Base-by-base conservation (phyloP, 2,113 vertebrate genomes). In the Psilopogon haemacephalus region DNA sequence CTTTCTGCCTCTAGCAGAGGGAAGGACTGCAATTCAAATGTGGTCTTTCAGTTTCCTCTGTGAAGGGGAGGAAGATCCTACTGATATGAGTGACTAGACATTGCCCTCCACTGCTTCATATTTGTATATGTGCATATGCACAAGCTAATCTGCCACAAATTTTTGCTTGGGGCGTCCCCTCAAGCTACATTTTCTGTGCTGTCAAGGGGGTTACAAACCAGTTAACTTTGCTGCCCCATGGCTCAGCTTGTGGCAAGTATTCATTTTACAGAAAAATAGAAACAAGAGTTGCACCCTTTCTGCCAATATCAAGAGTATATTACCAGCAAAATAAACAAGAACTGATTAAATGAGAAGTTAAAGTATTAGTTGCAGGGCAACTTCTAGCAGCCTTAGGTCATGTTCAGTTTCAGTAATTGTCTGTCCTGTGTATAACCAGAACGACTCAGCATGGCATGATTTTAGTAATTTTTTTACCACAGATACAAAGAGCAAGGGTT, bases 401-500 rank as follows among this genome's bases (percentile, higher is more conserved):
- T 4, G 4, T 10, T 42, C 48, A 24, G 2, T 88, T 88, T 81
- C 18, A 32, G 70, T 58, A 82, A 44, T 58, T 1, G 1, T 65
- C 44, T 76, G n/a, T 71, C n/a, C 12, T 21, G 28, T 7, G 48
- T 14, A 15, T 12, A 78, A 35, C 62, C 64, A 76, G 71, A 82
- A 52, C 35, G 58, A 89, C 56, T 52, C 65, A 50, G 48, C 48
- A 50, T 24, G 48, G 18, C 26, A 27, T 28, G 32, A 38, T 54
- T 89, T 82, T 23, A 58, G 62, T 52, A 0, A 44, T 24, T 54
- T 87, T 85, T 75, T 82, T 56, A 79, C 40, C 24, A 42, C 15
- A 38, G 67, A 78, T 72, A 82, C 35, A 50, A 78, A 81, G 73
- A 68, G 74, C 70, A 90, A 89, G 85, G 54, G 58, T 89, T 85